Conservation (phyloP, 2,113 vertebrate genomes). For the Ancistrus triradiatus region DNA sequence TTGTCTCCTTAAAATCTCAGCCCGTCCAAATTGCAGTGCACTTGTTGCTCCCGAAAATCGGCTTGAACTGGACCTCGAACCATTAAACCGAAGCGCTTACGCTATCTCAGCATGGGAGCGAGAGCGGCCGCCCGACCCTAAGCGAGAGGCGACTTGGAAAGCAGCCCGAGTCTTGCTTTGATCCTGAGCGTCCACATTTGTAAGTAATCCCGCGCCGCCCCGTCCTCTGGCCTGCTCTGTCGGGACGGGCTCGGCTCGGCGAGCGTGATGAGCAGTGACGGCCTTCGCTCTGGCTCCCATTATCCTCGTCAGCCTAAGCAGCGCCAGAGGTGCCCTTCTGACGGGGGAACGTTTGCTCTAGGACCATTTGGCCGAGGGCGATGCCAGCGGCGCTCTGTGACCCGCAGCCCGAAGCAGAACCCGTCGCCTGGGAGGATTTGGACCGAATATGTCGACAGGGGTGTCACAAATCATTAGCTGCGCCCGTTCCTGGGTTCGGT, state of each 20-base stretch:
- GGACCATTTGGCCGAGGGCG: no score
- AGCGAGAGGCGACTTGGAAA: neutral
- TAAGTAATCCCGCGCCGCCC: constrained; percentile 39
- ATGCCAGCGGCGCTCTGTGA: constrained; percentile 59
- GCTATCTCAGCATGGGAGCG: no score
- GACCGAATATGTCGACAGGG: constrained; percentile 30
- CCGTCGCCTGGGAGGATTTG: constrained; percentile 6
- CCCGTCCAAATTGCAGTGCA: no score
- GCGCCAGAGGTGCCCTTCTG: constrained; percentile 49
- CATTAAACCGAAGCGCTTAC: no score
- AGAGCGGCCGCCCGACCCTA: no score
- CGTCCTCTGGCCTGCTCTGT: constrained; percentile 30
- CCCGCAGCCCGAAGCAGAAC: constrained; percentile 33
- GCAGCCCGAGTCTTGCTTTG: neutral
- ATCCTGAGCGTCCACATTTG: constrained; percentile 43
- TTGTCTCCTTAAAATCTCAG: no score
- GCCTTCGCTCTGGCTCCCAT: constrained; percentile 59
- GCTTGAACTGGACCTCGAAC: no score
- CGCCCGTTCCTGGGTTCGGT: constrained; percentile 25
- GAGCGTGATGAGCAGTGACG: constrained; percentile 61
- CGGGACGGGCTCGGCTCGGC: constrained; percentile 36
- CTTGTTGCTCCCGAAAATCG: no score
- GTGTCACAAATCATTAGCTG: constrained; percentile 42
- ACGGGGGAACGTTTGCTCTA: no score
- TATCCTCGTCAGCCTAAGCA: constrained; percentile 60